A percentile compares a stretch with the other conserved stretches of the same genome.
These are phyloP conservation scores for Lophura nycthemera DNA, from an alignment of 2,113 vertebrate genomes.

Conservation along the genomic window DNA sequence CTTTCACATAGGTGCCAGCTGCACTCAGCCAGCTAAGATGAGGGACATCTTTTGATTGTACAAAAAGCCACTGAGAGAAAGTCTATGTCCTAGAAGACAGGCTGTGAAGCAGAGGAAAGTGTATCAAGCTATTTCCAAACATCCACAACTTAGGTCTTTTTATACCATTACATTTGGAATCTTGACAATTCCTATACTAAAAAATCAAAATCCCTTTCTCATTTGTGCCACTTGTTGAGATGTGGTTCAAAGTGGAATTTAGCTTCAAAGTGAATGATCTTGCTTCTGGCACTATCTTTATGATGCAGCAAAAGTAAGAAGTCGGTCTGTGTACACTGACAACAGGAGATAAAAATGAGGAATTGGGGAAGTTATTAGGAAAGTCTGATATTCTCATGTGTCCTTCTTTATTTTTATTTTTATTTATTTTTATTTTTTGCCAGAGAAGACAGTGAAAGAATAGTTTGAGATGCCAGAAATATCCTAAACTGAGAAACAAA, in stretches of 20 bases:
- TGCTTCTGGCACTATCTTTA: not conserved
- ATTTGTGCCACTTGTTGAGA: not conserved
- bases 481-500: not conserved
- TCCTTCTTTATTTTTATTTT: not conserved
- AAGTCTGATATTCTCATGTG: not conserved
- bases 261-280: rapidly evolving
- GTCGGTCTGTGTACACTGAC: not conserved
- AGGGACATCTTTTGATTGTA: not conserved
- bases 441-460: not conserved
- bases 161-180: not conserved
- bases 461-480: not conserved
- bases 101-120: not conserved
- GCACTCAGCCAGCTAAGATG: not conserved
- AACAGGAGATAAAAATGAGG: not conserved
- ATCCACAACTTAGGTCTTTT: not conserved
- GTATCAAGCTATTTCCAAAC: not conserved
- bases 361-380: not conserved
- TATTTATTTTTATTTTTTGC: not conserved
- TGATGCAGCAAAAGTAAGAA: not conserved
- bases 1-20: not conserved
- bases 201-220: not conserved
- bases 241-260: not conserved
- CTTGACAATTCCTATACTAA: not conserved
- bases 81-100: not conserved
- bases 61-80: not conserved